These are phyloP conservation scores for Odocoileus hemionus DNA, from an alignment of 2,113 vertebrate genomes.

Conservation along the genomic window DNA sequence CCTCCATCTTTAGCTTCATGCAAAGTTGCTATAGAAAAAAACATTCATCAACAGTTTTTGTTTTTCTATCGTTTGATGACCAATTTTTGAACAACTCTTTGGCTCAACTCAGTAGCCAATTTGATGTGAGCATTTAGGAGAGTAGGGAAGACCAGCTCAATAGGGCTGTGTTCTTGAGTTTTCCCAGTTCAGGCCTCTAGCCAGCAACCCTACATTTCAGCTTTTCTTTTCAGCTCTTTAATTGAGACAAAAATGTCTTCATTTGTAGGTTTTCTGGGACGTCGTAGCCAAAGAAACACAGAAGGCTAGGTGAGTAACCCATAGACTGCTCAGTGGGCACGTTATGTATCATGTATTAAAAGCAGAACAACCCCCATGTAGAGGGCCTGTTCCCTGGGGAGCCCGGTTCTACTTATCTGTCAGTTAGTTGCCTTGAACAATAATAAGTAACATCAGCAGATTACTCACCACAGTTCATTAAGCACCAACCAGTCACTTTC, in stretches of 20 bases:
- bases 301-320: not conserved
- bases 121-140: not conserved
- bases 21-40: not conserved
- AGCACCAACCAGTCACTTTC: not conserved
- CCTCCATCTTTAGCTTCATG: not conserved
- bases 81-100: not conserved
- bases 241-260: not conserved
- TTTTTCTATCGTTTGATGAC: not conserved
- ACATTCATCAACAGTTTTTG: not conserved
- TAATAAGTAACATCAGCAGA: not conserved
- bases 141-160: not conserved
- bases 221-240: not conserved
- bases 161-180: not conserved
- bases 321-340: not conserved
- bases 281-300: accelerated
- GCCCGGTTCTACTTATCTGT: not conserved
- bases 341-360: accelerated
- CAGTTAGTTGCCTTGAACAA: not conserved
- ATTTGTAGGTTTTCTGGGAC: not conserved
- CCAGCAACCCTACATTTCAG: not conserved
- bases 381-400: not conserved
- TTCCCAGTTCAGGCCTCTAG: not conserved
- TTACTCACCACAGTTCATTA: not conserved
- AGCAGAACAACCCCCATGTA: not conserved
- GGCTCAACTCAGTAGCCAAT: not conserved